Conservation (phyloP, 30 jellyfish, hydroid and myxozoan species). For the Turritopsis dohrnii region DNA sequence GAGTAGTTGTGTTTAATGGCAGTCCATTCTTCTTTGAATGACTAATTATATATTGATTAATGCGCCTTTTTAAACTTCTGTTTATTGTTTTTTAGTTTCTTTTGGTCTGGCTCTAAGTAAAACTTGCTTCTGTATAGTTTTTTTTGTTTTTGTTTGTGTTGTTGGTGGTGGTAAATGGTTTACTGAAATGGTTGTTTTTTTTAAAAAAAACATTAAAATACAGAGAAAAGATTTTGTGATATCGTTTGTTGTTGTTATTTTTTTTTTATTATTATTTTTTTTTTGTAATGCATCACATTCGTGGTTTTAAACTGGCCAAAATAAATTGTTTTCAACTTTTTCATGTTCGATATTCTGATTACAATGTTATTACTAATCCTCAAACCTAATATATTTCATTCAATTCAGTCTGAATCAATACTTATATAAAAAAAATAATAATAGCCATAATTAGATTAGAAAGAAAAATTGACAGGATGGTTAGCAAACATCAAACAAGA, state of each 20-base stretch:
- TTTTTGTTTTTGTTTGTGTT: background rate
- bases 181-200: background rate
- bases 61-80: background rate
- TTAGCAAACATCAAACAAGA: constrained; percentile 8
- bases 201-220: background rate
- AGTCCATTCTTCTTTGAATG: background rate
- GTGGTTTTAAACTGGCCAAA: too few species aligned
- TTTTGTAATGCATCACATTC: too few species aligned
- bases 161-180: background rate
- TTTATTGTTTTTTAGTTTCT: background rate
- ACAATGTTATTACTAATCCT: background rate
- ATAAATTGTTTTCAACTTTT: too few species aligned
- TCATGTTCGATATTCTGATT: background rate
- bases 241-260: background rate
- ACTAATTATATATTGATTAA: background rate
- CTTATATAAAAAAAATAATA: too few species aligned
- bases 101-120: background rate
- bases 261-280: too few species aligned
- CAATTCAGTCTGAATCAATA: background rate
- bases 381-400: background rate
- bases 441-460: too few species aligned
- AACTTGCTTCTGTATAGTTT: background rate
- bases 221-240: background rate
- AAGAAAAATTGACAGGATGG: background rate
- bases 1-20: background rate